These are phyloP conservation scores for Drosophila formosana DNA, from an alignment of 2,888 invertebrate genomes.

Conservation along the genomic window DNA sequence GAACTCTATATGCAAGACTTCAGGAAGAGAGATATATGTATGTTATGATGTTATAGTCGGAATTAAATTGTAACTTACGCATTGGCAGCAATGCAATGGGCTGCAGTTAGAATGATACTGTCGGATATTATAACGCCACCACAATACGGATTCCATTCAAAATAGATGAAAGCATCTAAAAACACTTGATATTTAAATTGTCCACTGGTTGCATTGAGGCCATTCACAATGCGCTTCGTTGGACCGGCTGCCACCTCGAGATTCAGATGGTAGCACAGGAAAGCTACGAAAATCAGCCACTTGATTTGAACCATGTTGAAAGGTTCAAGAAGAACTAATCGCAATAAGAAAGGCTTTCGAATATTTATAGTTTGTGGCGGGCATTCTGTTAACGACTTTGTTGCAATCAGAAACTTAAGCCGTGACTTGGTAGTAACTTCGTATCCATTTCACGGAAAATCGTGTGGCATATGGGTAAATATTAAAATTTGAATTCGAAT, in stretches of 20 bases:
- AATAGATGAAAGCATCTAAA: neutral
- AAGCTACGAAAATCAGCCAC: neutral
- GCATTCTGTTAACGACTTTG: neutral
- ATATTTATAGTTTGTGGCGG: neutral
- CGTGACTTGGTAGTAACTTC: neutral
- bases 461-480: too few relatives aligned
- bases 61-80: neutral
- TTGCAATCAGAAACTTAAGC: neutral
- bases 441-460: too few relatives aligned
- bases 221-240: conserved; percentile 20
- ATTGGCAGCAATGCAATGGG: conserved; percentile 7
- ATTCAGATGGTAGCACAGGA: neutral
- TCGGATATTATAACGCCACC: conserved; percentile 29
- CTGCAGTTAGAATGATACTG: conserved; percentile 25
- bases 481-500: too few relatives aligned
- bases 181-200: conserved; percentile 31
- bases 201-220: conserved; percentile 3
- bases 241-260: neutral
- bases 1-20: conserved; percentile 3
- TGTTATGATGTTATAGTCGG: neutral
- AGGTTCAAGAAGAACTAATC: neutral
- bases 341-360: neutral
- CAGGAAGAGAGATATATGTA: neutral
- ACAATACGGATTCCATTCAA: accelerated
- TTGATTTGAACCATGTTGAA: neutral